These are phyloP conservation scores for Pristionchus arcanus DNA, from an alignment of 2,888 invertebrate genomes.

Conservation along the genomic window DNA sequence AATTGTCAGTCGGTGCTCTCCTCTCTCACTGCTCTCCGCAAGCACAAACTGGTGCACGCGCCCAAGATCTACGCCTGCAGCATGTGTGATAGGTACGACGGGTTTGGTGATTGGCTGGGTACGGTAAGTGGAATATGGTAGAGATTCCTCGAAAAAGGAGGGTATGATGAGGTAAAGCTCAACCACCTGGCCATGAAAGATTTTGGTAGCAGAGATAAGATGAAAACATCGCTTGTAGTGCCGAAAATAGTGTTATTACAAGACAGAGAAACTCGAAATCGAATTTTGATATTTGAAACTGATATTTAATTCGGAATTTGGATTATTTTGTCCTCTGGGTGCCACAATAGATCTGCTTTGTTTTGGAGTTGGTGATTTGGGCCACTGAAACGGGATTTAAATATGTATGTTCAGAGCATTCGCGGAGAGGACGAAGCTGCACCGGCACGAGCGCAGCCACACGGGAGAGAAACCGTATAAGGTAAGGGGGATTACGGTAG, in stretches of 20 bases:
- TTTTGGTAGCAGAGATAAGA: neutral
- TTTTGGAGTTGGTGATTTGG: neutral
- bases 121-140: neutral
- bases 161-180: too few relatives aligned
- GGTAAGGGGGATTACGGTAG: constrained; percentile 46
- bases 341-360: neutral
- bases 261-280: neutral
- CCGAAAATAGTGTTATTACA: neutral
- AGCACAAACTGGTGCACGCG: constrained; percentile 56
- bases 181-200: neutral
- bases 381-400: neutral
- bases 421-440: constrained; percentile 56
- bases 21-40: constrained; percentile 56
- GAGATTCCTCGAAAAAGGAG: too few relatives aligned
- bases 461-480: constrained; percentile 55
- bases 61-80: constrained; percentile 53
- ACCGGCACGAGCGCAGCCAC: constrained; percentile 52
- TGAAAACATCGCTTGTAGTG: neutral
- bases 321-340: too few relatives aligned
- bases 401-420: neutral
- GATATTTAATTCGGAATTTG: neutral
- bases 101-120: neutral
- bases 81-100: constrained; percentile 36
- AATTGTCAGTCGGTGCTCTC: constrained; percentile 55
- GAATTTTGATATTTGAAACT: neutral